Percentiles rank a stretch among this genome's conserved stretches.
Conservation (phyloP, 2,797 vertebrate genomes). For the Danio aesculapii region DNA sequence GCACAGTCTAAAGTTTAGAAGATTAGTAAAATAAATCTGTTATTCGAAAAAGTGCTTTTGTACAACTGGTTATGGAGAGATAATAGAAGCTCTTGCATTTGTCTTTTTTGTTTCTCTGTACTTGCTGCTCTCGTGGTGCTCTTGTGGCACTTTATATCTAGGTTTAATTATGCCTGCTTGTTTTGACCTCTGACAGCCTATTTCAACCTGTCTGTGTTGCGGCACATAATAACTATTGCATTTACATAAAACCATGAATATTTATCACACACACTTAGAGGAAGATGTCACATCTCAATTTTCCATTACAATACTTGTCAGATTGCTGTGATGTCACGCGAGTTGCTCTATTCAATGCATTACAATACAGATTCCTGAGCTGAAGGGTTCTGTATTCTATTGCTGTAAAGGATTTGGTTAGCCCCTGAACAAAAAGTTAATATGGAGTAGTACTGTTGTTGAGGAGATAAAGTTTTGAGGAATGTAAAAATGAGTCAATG, state of each 20-base stretch:
- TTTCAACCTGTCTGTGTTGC: constrained; percentile 43
- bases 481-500: not conserved
- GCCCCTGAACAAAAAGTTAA: not conserved
- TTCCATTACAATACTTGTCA: constrained; percentile 33
- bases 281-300: constrained; percentile 33
- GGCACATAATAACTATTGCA: constrained; percentile 51
- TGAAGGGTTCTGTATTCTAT: not conserved
- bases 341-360: constrained; percentile 15
- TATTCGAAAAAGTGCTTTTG: not conserved
- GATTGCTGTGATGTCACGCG: not conserved
- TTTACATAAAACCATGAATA: constrained; percentile 56
- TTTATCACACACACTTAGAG: constrained; percentile 39
- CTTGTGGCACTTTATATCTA: constrained; percentile 38
- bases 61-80: not conserved
- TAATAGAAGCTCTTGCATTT: not conserved
- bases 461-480: not conserved
- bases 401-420: not conserved
- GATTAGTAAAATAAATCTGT: not conserved
- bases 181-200: constrained; percentile 49
- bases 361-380: not conserved
- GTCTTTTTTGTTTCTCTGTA: constrained; percentile 11
- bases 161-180: constrained; percentile 48
- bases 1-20: not conserved
- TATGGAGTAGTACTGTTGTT: not conserved
- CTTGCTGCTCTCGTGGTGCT: not conserved